Percentiles rank a stretch among this genome's conserved stretches.
Evolutionary conservation across 92 coral and sea anemone species (phyloP).

Genomic region (Actinostola sp.): DNA sequence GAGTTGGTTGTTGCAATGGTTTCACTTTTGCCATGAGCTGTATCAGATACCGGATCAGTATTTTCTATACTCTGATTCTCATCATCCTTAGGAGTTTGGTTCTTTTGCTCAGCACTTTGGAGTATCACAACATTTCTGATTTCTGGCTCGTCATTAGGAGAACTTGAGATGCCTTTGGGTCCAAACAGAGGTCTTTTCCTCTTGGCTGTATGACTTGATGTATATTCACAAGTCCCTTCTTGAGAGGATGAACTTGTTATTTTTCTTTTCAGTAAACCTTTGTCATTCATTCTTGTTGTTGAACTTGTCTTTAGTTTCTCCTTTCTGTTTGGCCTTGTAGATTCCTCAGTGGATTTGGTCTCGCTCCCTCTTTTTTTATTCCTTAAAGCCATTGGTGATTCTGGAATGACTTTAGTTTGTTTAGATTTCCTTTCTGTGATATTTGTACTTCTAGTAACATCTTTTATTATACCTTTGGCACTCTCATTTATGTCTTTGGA

Average conservation of each 20-base stretch:
- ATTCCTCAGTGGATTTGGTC: background rate
- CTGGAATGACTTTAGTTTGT: background rate
- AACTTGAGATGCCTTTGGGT: slow-evolving; percentile 20
- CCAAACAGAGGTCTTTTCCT: slow-evolving; percentile 5
- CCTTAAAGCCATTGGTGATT: background rate
- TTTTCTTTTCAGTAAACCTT: background rate
- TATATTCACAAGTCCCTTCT: background rate
- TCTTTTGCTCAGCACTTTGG: background rate
- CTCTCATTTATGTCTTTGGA: too few species aligned
- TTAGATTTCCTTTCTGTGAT: background rate
- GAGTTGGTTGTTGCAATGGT: too few species aligned
- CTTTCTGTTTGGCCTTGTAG: background rate
- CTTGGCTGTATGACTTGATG: slow-evolving; percentile 10
- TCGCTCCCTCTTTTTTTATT: background rate
- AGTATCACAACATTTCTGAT: slow-evolving; percentile 18
- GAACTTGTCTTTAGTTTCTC: background rate
- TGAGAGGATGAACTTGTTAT: background rate
- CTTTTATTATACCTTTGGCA: too few species aligned
- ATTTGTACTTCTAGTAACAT: background rate
- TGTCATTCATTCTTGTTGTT: background rate
- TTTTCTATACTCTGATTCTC: background rate
- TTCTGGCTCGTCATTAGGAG: slow-evolving; percentile 21
- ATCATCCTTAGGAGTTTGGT: background rate
- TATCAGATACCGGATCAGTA: background rate
- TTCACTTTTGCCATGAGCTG: too few species aligned